phyloP scores from a whole-genome alignment of 2,888 invertebrate species.

The Tetropium fuscum region DNA sequence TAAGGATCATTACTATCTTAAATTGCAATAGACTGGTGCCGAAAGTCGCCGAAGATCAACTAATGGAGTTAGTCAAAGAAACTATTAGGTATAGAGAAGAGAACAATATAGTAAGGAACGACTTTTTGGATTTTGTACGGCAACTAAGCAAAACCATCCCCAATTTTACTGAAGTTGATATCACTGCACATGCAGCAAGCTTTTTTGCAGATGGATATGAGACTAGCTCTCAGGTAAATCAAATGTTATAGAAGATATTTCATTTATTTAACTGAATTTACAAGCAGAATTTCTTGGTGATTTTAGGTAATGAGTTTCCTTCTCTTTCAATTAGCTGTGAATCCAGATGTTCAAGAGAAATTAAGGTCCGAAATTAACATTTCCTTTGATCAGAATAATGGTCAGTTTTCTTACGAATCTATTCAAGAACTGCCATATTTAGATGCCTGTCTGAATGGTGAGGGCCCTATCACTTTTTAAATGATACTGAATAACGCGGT shows the following conservation, averaged over 20 bases:
- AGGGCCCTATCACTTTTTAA: neutral
- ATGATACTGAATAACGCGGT: neutral
- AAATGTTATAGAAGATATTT: no score
- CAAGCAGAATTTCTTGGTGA: no score
- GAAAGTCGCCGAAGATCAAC: slow-evolving; percentile 61
- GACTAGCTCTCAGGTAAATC: slow-evolving; percentile 66
- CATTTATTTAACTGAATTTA: no score
- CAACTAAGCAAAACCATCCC: slow-evolving; percentile 6
- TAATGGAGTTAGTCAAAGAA: slow-evolving; percentile 54
- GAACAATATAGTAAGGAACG: slow-evolving; percentile 62
- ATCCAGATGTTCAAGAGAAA: slow-evolving; percentile 64
- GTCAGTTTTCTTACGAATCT: slow-evolving; percentile 66
- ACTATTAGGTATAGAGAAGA: slow-evolving; percentile 61
- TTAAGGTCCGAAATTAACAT: slow-evolving; percentile 62
- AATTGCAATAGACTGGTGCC: slow-evolving; percentile 44
- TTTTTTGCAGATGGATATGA: slow-evolving; percentile 71
- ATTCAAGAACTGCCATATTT: slow-evolving; percentile 67
- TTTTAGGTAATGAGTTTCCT: slow-evolving; percentile 63
- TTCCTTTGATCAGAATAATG: slow-evolving; percentile 50
- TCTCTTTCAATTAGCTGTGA: slow-evolving; percentile 66
- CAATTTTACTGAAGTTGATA: slow-evolving; percentile 61
- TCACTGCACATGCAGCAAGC: slow-evolving; percentile 69
- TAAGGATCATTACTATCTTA: no score
- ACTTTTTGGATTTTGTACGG: slow-evolving; percentile 58
- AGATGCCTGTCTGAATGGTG: slow-evolving; percentile 66